Percentiles rank a stretch among this genome's conserved stretches.
These are phyloP conservation scores for Proteles cristata DNA, from an alignment of 2,113 vertebrate species.

Conservation along the genomic window DNA sequence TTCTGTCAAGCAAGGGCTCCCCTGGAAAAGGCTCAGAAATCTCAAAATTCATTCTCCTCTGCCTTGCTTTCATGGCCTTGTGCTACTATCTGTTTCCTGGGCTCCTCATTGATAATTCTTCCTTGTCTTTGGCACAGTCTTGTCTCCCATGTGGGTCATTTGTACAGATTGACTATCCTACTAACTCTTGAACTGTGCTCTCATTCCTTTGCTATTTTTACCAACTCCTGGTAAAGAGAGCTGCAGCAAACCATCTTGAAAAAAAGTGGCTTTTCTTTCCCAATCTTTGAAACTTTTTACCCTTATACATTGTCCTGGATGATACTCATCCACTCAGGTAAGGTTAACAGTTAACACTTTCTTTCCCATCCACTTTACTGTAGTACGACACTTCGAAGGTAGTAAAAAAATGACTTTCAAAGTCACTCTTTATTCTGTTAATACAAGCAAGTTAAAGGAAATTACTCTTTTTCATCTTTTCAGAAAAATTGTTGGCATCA, in stretches of 20 bases:
- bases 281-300: background rate
- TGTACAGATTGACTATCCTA: background rate
- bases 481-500: slow-evolving; percentile 50
- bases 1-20: background rate
- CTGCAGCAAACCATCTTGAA: background rate
- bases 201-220: slow-evolving; percentile 51
- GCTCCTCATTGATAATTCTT: background rate
- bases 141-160: background rate
- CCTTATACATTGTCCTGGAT: background rate
- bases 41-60: background rate
- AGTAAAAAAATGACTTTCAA: slow-evolving; percentile 3
- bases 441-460: slow-evolving; percentile 25
- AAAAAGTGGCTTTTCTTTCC: slow-evolving; percentile 8
- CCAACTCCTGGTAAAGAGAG: background rate
- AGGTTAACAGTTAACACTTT: background rate
- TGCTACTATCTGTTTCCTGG: background rate
- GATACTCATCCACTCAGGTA: background rate
- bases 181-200: slow-evolving; percentile 31
- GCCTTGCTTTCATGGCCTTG: background rate
- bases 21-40: background rate
- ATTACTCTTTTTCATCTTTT: slow-evolving; percentile 33
- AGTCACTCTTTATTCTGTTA: background rate
- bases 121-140: background rate
- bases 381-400: background rate
- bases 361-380: background rate